Base-by-base conservation (phyloP, 2,888 invertebrate species). In the Harpalus rufipes region DNA sequence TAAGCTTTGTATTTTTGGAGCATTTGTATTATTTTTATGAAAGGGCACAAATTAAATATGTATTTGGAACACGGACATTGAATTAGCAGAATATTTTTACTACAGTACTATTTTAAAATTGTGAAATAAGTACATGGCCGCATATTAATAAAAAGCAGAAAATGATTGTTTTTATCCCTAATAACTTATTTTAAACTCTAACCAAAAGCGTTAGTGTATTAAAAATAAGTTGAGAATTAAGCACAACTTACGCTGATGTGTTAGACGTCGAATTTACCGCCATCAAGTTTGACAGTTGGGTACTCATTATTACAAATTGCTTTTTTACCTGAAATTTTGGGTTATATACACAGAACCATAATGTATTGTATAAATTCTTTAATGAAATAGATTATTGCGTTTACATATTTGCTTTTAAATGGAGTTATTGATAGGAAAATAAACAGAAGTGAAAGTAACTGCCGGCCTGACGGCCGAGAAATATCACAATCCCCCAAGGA, bases 391-490 rank as follows among this genome's bases (percentile, higher is more conserved):
- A 18, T 44, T 61, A 63, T 81, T 81, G 81, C 18, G 16, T 76
- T 61, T 44, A 76, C 74, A 83, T 83, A 39, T 83, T 61, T 56
- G 58, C 14, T 84, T 63, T 84, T 76, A 18, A 41, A 32, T 78
- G 78, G 44, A 76, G 63, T 78, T 78, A 58, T 25, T 61, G 51
- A 18, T 84, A 14, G 51, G 56, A 84, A 65, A 76, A 84, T 58
- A 84, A 78, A 61, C 39, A 84, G 8, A 61, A 80, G 76, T 78
- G 84, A 84, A 84, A 84, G 84, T 84, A 63, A 78, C 84, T 51
- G 56, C 44, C 78, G 78, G 63, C 59, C 84, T 5, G 56, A 76
- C 76, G 84, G 65, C 78, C 58, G 81, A 81, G 72, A 58, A 83
- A 83, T 76, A 76, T 83, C 25, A 83, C 83, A 83, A 76, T 83